These are phyloP conservation scores for Budorcas taxicolor DNA, from an alignment of 2,113 vertebrate species.

Conservation along the genomic window DNA sequence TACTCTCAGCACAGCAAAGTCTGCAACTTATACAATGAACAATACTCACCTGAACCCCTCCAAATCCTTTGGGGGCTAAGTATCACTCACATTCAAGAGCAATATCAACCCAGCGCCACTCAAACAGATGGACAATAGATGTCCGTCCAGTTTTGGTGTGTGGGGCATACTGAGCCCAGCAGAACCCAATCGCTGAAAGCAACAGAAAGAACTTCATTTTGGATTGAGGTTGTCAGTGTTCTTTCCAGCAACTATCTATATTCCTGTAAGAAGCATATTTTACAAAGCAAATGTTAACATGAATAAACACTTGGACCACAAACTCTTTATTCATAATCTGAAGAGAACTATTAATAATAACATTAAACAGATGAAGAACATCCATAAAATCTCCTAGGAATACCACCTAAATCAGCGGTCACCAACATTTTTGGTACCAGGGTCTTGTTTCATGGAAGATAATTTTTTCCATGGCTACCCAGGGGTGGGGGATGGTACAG, in stretches of 20 bases:
- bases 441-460: background rate
- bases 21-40: background rate
- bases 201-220: slow-evolving; percentile 84
- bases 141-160: slow-evolving; percentile 78
- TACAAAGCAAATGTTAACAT: slow-evolving; percentile 35
- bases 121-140: slow-evolving; percentile 92
- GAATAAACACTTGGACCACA: background rate
- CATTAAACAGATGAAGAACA: background rate
- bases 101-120: slow-evolving; percentile 93
- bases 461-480: background rate
- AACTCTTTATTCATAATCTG: background rate
- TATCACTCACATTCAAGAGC: slow-evolving; percentile 92
- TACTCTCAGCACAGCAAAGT: background rate
- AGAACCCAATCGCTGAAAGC: slow-evolving; percentile 75
- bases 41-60: slow-evolving; percentile 90
- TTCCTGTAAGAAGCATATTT: slow-evolving; percentile 50
- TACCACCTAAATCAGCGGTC: background rate
- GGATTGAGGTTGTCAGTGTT: background rate
- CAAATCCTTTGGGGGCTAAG: slow-evolving; percentile 89
- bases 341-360: background rate
- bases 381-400: background rate
- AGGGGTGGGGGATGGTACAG: background rate
- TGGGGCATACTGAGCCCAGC: slow-evolving; percentile 83
- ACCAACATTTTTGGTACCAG: background rate
- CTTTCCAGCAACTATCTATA: background rate